Evolutionary conservation across 2,797 vertebrate species (phyloP), one percentile per base, ranked within the genome.

Genomic region (Ciconia nigra): DNA sequence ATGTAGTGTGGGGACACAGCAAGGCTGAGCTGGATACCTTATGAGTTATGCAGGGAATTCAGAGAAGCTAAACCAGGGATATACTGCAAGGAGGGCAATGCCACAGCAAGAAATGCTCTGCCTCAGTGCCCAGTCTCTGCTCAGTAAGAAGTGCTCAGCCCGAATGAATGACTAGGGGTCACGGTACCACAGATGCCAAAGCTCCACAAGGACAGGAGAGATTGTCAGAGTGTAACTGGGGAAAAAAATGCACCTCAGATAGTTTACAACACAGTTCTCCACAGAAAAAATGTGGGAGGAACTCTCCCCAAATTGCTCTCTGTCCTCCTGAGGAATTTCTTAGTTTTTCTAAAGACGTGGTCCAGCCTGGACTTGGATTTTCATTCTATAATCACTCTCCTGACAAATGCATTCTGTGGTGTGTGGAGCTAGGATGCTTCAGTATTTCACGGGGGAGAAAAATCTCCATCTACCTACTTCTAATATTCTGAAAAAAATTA

Each of bases 221-320:
- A 54, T 15, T 54, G 39, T 9, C 0, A 0, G 52, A 69, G 29
- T 26, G 55, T 52, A 69, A 37, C 0, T 57, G 67, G 16, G n/a
- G 11, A 8, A 49, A 65, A 54, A 57, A 2, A 13, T 0, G 8
- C 31, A 79, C 11, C 17, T 77, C 54, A 10, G 26, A 33, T 11
- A 71, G 29, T 55, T 81, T 77, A 46, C 15, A 72, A 59, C 4
- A 67, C 33, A 69, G 39, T 13, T 90, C 16, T 73, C 25, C 44
- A 77, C 24, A 88, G 35, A 13, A 76, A 61, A 80, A 81, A 49
- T 0, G 10, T 18, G 6, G 6, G 13, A 91, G 11, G 10, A 51
- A 44, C 37, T 69, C 55, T 89, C n/a, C 22, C 5, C 37, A 70
- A 35, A 47, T 16, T 70, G 26, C 13, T 37, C 31, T 76, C 21